phyloP scores from a whole-genome alignment of 2,797 vertebrate genomes.

The Phalloptychus januarius region DNA sequence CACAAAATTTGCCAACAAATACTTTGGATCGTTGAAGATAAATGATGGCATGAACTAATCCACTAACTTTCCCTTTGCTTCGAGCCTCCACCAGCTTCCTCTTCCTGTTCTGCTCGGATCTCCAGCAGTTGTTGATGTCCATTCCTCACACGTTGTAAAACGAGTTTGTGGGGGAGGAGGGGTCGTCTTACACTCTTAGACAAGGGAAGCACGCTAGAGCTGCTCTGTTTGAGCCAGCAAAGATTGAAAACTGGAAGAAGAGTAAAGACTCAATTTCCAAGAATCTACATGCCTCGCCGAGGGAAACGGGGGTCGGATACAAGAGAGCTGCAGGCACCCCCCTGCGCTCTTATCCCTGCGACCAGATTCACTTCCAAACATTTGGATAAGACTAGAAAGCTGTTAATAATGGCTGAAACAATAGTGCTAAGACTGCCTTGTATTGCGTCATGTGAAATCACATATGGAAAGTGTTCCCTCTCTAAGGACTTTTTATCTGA shows the following conservation, averaged over 20 bases:
- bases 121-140: constrained; percentile 72
- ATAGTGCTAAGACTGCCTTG: neutral
- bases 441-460: neutral
- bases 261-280: constrained; percentile 49
- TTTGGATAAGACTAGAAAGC: constrained; percentile 28
- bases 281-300: constrained; percentile 46
- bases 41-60: neutral
- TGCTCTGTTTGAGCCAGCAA: constrained; percentile 52
- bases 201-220: constrained; percentile 54
- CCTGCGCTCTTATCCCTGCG: constrained; percentile 17
- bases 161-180: neutral
- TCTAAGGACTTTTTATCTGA: neutral
- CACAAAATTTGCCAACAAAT: neutral
- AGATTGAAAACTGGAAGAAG: constrained; percentile 32
- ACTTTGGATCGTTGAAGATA: neutral
- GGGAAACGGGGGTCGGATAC: constrained; percentile 11
- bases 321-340: constrained; percentile 3
- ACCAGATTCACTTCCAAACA: constrained; percentile 36
- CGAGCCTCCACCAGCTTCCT: constrained; percentile 7
- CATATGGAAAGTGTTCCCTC: neutral
- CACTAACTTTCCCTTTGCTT: neutral
- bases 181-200: constrained; percentile 71
- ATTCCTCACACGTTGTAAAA: constrained; percentile 63
- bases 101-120: constrained; percentile 11
- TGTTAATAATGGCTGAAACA: constrained; percentile 20